Conservation (phyloP, 2,113 vertebrate species). For the Bos indicus region DNA sequence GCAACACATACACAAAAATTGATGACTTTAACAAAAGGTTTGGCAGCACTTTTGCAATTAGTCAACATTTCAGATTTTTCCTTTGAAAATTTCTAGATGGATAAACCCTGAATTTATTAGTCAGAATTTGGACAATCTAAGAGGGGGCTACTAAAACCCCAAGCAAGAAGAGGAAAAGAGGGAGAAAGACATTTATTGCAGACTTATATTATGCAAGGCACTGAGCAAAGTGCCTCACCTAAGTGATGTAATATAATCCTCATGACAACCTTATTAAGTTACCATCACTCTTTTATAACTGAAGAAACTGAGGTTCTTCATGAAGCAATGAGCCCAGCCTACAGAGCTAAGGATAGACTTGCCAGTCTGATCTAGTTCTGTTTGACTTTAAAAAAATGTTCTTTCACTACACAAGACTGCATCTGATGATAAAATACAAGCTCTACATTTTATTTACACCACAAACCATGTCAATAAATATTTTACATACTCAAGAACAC, state of each 20-base stretch:
- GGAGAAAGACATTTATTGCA: neutral
- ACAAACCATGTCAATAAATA: neutral
- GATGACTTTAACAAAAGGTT: neutral
- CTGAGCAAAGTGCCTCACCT: neutral
- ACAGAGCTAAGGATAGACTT: neutral
- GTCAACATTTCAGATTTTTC: neutral
- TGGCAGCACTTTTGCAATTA: neutral
- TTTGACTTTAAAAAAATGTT: neutral
- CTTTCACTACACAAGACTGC: neutral
- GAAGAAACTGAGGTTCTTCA: neutral
- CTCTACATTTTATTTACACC: neutral
- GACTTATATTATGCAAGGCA: neutral
- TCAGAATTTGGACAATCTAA: neutral
- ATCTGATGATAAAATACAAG: neutral
- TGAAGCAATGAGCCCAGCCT: neutral
- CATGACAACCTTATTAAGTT: neutral
- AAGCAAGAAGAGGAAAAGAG: neutral
- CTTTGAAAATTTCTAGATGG: neutral
- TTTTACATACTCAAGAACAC: neutral
- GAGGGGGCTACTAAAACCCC: neutral
- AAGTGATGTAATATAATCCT: neutral
- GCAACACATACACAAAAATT: neutral
- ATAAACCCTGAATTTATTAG: neutral
- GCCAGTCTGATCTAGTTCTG: neutral
- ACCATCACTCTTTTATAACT: neutral